These are phyloP conservation scores for Agraylea sexmaculata DNA, from an alignment of 1,140 invertebrate genomes.

Conservation along the genomic window DNA sequence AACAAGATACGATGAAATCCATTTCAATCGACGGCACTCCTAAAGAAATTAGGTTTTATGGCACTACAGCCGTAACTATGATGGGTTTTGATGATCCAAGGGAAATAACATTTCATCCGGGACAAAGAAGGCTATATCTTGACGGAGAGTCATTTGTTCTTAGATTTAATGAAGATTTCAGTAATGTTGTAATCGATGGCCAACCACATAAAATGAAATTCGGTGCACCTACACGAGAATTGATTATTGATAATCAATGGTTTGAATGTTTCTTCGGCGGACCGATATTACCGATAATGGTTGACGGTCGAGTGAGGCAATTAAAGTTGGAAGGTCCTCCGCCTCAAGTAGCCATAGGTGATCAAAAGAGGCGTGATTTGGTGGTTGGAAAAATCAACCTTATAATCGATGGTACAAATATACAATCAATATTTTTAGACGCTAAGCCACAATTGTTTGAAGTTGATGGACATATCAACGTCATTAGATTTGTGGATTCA, in stretches of 20 bases:
- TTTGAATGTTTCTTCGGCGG: slow-evolving; percentile 90
- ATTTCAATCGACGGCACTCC: slow-evolving; percentile 74
- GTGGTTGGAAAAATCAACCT: slow-evolving; percentile 73
- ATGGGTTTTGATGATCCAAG: slow-evolving; percentile 72
- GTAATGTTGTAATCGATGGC: slow-evolving; percentile 58
- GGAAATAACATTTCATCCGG: slow-evolving; percentile 73
- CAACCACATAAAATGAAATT: slow-evolving; percentile 67
- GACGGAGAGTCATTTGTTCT: slow-evolving; percentile 58
- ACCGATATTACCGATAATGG: slow-evolving; percentile 66
- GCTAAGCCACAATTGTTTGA: slow-evolving; percentile 71
- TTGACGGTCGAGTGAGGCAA: slow-evolving; percentile 63
- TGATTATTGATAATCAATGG: slow-evolving; percentile 77
- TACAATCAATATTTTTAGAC: slow-evolving; percentile 75
- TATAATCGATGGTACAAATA: slow-evolving; percentile 65
- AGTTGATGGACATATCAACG: slow-evolving; percentile 61
- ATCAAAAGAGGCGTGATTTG: slow-evolving; percentile 56
- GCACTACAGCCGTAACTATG: slow-evolving; percentile 71
- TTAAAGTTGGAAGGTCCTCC: slow-evolving; percentile 77
- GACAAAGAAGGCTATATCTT: slow-evolving; percentile 49
- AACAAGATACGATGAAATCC: slow-evolving; percentile 56
- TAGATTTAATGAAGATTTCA: slow-evolving; percentile 60
- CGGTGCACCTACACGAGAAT: slow-evolving; percentile 82
- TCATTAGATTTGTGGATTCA: slow-evolving; percentile 67
- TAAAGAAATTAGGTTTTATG: slow-evolving; percentile 77
- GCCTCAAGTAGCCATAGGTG: slow-evolving; percentile 73